Base-by-base conservation (phyloP, 2,888 invertebrate species). In the Xestoiulus laeticollis region DNA sequence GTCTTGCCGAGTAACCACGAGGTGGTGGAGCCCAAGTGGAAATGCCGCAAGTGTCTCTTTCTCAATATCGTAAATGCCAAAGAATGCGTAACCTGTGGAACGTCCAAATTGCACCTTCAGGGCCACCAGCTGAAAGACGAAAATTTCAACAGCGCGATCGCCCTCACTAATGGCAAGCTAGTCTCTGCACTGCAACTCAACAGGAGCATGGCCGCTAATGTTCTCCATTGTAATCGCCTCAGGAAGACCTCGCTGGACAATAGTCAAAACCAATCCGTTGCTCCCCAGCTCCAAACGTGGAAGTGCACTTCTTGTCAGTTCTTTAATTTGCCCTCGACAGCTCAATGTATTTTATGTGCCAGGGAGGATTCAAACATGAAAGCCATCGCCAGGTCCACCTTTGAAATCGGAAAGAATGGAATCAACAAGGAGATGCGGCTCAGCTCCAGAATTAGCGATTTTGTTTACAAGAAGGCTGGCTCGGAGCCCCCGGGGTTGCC, bases 401-500 rank as follows among this genome's bases (percentile, higher is more conserved):
- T 26, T 78, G 44, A 48, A 85, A 86, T 14, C 22, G 59, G 38
- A 6, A 26, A 43, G 38, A 88, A 53, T 43, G 53, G 85, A 30
- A 53, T 87, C 68, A 88, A 44, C 38, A 87, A 86, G 78, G 87
- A 85, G n/a, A 44, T 86, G 32, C 82, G 89, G 89, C 82, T 90
- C 89, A 30, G 89, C 89, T 87, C 91, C 91, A 44, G 92, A 92
- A 88, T 44, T 19, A 85, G 85, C 22, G 85, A 38, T 38, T 38
- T 85, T 14, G n/a, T n/a, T 1, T 85, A 22, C n/a, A 68, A 30
- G 33, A 87, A 85, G 16, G 78, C 86, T 8, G 78, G 30, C n/a
- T 88, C 88, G 5, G 86, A 86, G 10, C 87, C 87, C 53, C 48
- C 53, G 26, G 87, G 92, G 59, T 93, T 93, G 8, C 93, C 93